Percentiles rank a stretch among this genome's conserved stretches.
phyloP scores from a whole-genome alignment of 2,888 invertebrate genomes.

The Hetaerina titia region DNA sequence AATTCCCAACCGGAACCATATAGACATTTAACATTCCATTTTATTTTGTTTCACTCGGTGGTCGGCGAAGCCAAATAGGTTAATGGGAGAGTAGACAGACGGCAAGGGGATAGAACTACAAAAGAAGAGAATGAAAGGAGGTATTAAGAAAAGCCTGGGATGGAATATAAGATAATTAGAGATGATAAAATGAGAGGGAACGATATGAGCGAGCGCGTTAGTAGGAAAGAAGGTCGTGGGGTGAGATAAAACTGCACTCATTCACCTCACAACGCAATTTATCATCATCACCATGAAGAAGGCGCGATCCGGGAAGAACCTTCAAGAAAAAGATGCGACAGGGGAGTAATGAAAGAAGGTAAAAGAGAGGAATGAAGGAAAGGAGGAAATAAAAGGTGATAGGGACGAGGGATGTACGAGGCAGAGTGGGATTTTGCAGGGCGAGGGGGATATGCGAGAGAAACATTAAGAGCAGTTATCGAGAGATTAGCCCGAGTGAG shows the following conservation, averaged over 20 bases:
- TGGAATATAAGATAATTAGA: background rate
- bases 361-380: background rate
- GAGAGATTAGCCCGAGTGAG: background rate
- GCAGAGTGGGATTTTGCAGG: background rate
- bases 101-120: too few species aligned
- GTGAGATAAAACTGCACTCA: background rate
- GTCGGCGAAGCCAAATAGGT: too few species aligned
- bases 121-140: too few species aligned
- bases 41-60: too few species aligned
- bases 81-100: too few species aligned
- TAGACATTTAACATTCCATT: too few species aligned
- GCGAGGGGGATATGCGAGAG: background rate
- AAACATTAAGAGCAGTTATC: background rate
- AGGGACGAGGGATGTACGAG: background rate
- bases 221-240: background rate
- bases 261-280: slow-evolving; percentile 21
- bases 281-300: slow-evolving; percentile 38
- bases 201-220: background rate
- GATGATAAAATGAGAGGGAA: background rate
- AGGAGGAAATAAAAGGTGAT: background rate
- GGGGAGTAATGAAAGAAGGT: background rate
- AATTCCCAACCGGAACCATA: too few species aligned
- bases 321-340: background rate
- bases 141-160: background rate
- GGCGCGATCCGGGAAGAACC: background rate